Evolutionary conservation across 53 echinoderm and acorn worm species (phyloP), one percentile per base, ranked within the genome.

Genomic region (Stichopus horrens): DNA sequence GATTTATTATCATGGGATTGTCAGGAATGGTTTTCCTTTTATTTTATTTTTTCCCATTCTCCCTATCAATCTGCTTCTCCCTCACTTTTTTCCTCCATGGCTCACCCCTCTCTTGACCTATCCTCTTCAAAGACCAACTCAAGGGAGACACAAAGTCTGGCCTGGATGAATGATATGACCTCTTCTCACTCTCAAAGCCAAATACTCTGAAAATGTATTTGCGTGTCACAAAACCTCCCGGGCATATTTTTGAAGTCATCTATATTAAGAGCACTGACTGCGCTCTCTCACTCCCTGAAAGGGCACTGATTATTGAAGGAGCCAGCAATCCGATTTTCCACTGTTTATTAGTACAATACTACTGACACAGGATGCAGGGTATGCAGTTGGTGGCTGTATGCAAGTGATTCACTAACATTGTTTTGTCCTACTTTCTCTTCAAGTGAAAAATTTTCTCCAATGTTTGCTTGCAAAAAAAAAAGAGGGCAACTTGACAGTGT

Each of bases 121-220:
- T 65, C 66, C 71, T 67, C 86, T 86, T 86, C 86, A 86, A 65
- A 67, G 66, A 86, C 65, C 86, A 86, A 86, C 86, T 86, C 60
- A 65, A 86, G 86, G 86, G 86, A 86, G 86, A 86, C 86, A 86
- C 86, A 86, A 68, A 86, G 86, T 86, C 86, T 86, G 86, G 52
- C 21, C 66, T 65, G 86, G 71, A 86, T 86, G 86, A 86, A 80
- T 80, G 80, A 80, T 80, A 80, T 80, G 56, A 80, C 80, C 80
- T 80, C 80, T 80, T 80, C 80, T 57, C 58, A 57, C 80, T 80
- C 80, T 80, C 80, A 56, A 80, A 80, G 80, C 80, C 80, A 80
- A 80, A 80, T 80, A 80, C 80, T 80, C 80, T 80, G 80, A 80
- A 80, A 80, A 80, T 80, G 80, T 80, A 58, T 80, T 80, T 80